Evolutionary conservation across 1,140 invertebrate genomes (phyloP).

Genomic region (Drosophila ogumai): DNA sequence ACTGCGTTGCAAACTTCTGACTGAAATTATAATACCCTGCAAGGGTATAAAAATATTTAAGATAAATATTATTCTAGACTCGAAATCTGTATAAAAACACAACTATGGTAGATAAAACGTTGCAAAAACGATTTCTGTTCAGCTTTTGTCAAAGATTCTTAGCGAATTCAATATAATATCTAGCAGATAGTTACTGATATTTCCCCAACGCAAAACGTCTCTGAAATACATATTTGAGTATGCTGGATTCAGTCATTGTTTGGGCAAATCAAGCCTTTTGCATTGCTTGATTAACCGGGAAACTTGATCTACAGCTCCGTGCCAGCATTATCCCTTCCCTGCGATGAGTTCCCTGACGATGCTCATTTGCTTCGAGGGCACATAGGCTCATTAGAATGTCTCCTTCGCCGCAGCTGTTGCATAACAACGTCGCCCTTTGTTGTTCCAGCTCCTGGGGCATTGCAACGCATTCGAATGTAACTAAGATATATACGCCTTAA

Average conservation of each 20-base stretch:
- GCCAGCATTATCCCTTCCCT: background rate
- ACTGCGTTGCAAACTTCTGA: too few species aligned
- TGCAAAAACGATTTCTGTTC: background rate
- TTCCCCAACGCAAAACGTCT: background rate
- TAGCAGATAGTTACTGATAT: background rate
- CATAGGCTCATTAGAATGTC: conserved; percentile 48
- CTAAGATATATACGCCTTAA: conserved; percentile 61
- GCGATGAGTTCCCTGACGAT: background rate
- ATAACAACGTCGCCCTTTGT: conserved; percentile 9
- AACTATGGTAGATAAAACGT: background rate
- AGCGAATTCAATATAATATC: background rate
- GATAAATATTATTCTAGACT: background rate
- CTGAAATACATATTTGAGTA: background rate
- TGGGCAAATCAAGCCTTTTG: background rate
- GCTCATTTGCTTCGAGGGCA: conserved; percentile 28
- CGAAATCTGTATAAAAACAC: background rate
- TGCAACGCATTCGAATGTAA: conserved; percentile 57
- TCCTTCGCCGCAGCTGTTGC: conserved; percentile 4
- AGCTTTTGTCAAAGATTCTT: background rate
- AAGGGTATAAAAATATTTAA: background rate
- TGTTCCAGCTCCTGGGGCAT: conserved; percentile 23
- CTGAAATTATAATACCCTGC: too few species aligned
- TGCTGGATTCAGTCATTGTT: conserved; percentile 1
- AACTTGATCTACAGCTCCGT: conserved; percentile 4
- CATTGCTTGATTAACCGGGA: conserved; percentile 3